Percentiles rank a stretch among this genome's conserved stretches.
Conservation (phyloP, 2,797 vertebrate species). For the Morelia viridis region DNA sequence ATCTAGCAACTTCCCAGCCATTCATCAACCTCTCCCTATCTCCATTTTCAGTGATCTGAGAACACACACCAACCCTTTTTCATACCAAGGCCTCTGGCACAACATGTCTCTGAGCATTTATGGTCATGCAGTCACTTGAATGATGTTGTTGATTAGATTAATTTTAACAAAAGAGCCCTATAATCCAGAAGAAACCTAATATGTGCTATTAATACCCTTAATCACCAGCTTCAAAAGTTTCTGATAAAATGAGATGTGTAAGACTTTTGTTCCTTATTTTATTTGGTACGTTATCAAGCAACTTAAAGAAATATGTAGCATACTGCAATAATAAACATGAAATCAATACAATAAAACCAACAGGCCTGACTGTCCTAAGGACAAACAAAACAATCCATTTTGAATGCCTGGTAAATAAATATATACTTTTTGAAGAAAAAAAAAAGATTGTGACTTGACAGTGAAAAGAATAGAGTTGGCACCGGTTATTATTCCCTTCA, state of each 20-base stretch:
- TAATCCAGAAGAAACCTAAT: background rate
- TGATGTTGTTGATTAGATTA: background rate
- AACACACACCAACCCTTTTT: background rate
- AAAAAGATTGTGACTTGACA: background rate
- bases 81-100: background rate
- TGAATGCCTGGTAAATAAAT: background rate
- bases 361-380: background rate
- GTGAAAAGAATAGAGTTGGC: background rate
- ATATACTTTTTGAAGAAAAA: background rate
- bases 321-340: background rate
- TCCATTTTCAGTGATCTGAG: background rate
- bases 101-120: background rate
- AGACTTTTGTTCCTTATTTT: background rate
- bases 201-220: background rate
- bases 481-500: background rate
- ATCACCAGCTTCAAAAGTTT: background rate
- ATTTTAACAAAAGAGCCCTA: background rate
- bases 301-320: background rate
- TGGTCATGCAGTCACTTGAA: background rate
- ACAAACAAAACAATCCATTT: background rate
- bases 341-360: background rate
- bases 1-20: background rate
- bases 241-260: background rate
- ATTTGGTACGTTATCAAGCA: background rate
- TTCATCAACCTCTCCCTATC: background rate